Evolutionary conservation across 2,113 vertebrate species (phyloP).

Genomic region (Ammodytes marinus): DNA sequence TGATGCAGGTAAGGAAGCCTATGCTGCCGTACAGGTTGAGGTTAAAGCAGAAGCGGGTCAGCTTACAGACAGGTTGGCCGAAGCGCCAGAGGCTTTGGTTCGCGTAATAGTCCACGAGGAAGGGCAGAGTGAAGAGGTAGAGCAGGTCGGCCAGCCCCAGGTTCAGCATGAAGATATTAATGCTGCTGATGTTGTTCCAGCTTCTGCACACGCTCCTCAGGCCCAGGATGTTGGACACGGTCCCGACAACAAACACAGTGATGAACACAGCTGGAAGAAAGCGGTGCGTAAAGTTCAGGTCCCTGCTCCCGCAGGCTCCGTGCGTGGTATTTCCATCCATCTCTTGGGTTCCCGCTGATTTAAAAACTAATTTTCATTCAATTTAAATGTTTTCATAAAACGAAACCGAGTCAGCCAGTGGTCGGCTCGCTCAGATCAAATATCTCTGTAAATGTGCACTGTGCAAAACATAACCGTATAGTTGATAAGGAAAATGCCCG

Average conservation of each 20-base stretch:
- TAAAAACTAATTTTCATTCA: background rate
- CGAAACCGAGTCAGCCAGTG: background rate
- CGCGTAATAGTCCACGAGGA: slow-evolving; percentile 86
- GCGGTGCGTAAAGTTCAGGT: slow-evolving; percentile 73
- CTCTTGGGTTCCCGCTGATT: background rate
- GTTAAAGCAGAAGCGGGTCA: slow-evolving; percentile 86
- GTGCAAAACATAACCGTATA: background rate
- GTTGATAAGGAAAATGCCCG: slow-evolving; percentile 4
- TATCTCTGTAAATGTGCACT: background rate
- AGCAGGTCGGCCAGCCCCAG: slow-evolving; percentile 87
- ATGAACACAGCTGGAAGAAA: slow-evolving; percentile 83
- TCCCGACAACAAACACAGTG: slow-evolving; percentile 81
- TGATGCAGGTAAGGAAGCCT: slow-evolving; percentile 90
- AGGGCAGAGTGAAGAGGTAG: slow-evolving; percentile 86
- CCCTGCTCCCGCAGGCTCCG: slow-evolving; percentile 37
- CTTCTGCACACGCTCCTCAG: slow-evolving; percentile 61
- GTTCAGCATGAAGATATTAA: slow-evolving; percentile 86
- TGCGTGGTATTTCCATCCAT: slow-evolving; percentile 73
- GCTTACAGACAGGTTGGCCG: slow-evolving; percentile 83
- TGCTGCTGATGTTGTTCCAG: slow-evolving; percentile 59
- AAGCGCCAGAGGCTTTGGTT: slow-evolving; percentile 80
- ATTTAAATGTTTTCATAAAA: too few species aligned
- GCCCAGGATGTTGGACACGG: slow-evolving; percentile 78
- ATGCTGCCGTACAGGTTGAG: slow-evolving; percentile 91
- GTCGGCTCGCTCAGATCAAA: background rate